A percentile compares a stretch with the other conserved stretches of the same genome.
Conservation (phyloP, 2,797 vertebrate genomes). For the Sciaenops ocellatus region DNA sequence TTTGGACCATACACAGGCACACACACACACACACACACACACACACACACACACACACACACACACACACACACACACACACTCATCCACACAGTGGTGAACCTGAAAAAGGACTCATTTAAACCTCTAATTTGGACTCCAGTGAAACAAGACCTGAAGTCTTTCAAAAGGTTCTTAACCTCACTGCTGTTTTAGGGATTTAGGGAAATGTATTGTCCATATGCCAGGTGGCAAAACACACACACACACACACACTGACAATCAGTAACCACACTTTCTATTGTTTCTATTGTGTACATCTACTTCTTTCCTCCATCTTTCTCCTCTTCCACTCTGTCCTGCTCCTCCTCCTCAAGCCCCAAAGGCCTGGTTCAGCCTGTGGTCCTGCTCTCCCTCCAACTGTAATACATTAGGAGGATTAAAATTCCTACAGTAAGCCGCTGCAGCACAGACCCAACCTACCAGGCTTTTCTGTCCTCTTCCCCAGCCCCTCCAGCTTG, state of each 20-base stretch:
- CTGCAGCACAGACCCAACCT: constrained; percentile 60
- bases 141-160: constrained; percentile 19
- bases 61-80: constrained; percentile 21
- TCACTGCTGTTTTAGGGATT: constrained; percentile 21
- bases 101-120: neutral
- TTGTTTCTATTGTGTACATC: neutral
- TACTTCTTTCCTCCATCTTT: constrained; percentile 16
- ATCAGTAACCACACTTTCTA: neutral
- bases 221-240: constrained; percentile 16
- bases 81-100: neutral
- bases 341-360: constrained; percentile 40
- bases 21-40: constrained; percentile 14
- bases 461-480: constrained; percentile 66
- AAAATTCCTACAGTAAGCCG: constrained; percentile 84
- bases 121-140: constrained; percentile 1
- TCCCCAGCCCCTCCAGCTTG: constrained; percentile 59
- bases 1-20: constrained; percentile 46
- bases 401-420: constrained; percentile 86
- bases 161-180: constrained; percentile 10
- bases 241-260: constrained; percentile 18
- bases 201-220: constrained; percentile 19
- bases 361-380: constrained; percentile 60
- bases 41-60: constrained; percentile 42
- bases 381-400: constrained; percentile 77
- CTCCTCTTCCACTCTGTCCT: constrained; percentile 18